A percentile compares a stretch with the other conserved stretches of the same genome.
These are phyloP conservation scores for Forbesichthys agassizii DNA, from an alignment of 2,113 vertebrate species.

Conservation along the genomic window DNA sequence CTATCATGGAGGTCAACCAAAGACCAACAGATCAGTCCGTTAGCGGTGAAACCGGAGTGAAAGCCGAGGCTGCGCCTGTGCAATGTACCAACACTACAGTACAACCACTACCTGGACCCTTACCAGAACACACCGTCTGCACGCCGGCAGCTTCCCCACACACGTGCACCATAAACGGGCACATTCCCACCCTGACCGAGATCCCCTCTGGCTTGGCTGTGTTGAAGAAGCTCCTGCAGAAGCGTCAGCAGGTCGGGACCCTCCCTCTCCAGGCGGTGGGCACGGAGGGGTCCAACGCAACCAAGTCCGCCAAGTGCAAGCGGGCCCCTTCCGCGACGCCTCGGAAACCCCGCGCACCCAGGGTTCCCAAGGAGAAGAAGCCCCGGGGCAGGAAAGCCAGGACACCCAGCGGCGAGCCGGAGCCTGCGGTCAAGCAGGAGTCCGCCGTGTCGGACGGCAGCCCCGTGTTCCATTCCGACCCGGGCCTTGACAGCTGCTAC, in stretches of 20 bases:
- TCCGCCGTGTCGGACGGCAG: slow-evolving; percentile 79
- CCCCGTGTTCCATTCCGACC: slow-evolving; percentile 85
- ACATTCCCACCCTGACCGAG: slow-evolving; percentile 74
- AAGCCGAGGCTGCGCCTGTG: slow-evolving; percentile 48
- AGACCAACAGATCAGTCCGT: slow-evolving; percentile 25
- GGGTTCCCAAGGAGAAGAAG: slow-evolving; percentile 80
- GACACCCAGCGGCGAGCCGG: slow-evolving; percentile 64
- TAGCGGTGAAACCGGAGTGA: slow-evolving; percentile 57
- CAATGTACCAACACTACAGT: neutral
- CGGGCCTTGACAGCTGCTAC: slow-evolving; percentile 90
- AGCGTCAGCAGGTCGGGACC: slow-evolving; percentile 78
- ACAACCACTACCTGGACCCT: neutral
- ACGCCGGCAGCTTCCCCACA: slow-evolving; percentile 16
- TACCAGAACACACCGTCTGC: slow-evolving; percentile 4
- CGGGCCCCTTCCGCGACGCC: slow-evolving; percentile 71
- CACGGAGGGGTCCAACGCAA: slow-evolving; percentile 52
- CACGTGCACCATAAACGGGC: slow-evolving; percentile 69
- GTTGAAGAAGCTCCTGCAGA: slow-evolving; percentile 92
- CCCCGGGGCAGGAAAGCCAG: slow-evolving; percentile 78
- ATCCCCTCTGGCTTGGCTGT: slow-evolving; percentile 88
- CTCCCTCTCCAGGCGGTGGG: slow-evolving; percentile 65
- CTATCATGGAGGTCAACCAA: slow-evolving; percentile 63
- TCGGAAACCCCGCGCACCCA: slow-evolving; percentile 82
- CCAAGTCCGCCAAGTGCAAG: slow-evolving; percentile 76
- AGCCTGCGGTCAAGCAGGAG: slow-evolving; percentile 69